phyloP scores from a whole-genome alignment of 2,797 vertebrate species.

The Platalea minor region DNA sequence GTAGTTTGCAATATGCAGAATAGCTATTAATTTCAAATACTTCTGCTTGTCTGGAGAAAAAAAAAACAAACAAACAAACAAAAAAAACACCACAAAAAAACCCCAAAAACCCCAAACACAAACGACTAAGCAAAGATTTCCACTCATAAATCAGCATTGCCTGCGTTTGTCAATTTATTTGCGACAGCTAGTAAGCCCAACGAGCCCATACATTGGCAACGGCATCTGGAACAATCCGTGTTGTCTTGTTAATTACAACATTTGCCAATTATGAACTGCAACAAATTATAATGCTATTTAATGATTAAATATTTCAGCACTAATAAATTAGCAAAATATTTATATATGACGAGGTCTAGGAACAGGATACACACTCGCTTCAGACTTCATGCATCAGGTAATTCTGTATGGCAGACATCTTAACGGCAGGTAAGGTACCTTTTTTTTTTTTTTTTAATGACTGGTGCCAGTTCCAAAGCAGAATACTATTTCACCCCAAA shows the following conservation, averaged over 20 bases:
- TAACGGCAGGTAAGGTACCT: neutral
- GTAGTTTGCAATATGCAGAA: neutral
- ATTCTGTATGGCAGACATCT: neutral
- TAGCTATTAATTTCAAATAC: neutral
- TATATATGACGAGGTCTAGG: neutral
- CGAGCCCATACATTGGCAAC: rapidly evolving
- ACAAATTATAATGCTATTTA: neutral
- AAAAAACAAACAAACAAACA: no score
- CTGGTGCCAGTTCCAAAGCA: neutral
- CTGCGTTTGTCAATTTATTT: neutral
- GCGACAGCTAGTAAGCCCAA: neutral
- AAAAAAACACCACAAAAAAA: no score
- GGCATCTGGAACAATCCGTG: neutral
- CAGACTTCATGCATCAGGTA: neutral
- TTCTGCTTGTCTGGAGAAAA: neutral
- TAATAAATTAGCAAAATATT: neutral
- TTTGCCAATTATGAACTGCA: neutral
- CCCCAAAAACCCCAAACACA: no score
- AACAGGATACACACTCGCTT: neutral
- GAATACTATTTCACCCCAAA: neutral
- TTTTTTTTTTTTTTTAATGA: neutral
- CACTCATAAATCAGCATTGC: neutral
- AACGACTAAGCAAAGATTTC: neutral
- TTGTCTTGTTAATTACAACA: neutral
- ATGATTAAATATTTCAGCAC: neutral